Conservation (phyloP, 2,797 vertebrate species). For the Rhinogobio ventralis region DNA sequence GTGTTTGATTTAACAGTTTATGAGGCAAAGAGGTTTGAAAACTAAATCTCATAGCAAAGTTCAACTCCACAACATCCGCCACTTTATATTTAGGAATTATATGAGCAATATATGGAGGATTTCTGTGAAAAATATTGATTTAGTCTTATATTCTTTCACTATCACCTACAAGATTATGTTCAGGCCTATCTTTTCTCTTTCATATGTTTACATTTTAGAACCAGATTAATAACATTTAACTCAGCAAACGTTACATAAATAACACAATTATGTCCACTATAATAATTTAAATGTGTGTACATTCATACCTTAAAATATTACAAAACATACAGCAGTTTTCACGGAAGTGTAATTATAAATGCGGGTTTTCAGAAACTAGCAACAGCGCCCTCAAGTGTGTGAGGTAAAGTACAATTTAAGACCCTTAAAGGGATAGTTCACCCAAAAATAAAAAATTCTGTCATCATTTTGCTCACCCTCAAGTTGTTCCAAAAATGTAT, state of each 20-base stretch:
- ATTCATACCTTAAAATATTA: neutral
- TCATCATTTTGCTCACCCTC: neutral
- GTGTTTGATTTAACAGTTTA: conserved; percentile 34
- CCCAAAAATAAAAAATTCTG: neutral
- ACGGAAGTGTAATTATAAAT: conserved; percentile 4
- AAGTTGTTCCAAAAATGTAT: neutral
- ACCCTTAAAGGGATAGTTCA: neutral
- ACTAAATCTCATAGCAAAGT: neutral
- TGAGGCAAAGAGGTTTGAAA: conserved; percentile 18
- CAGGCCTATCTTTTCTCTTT: neutral
- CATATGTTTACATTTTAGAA: neutral
- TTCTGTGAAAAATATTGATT: neutral
- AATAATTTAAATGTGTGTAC: neutral
- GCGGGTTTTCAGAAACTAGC: neutral
- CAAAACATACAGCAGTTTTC: neutral
- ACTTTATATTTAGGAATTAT: neutral
- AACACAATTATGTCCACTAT: neutral
- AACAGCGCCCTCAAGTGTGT: conserved; percentile 39
- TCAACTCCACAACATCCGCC: neutral
- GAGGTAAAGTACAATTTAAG: neutral
- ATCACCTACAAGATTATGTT: neutral
- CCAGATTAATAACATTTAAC: neutral
- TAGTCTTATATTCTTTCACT: neutral
- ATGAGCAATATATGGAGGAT: neutral
- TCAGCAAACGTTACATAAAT: neutral